A percentile compares a stretch with the other conserved stretches of the same genome.
Conservation (phyloP, 2,797 vertebrate genomes). For the Pseudomugil tenellus region DNA sequence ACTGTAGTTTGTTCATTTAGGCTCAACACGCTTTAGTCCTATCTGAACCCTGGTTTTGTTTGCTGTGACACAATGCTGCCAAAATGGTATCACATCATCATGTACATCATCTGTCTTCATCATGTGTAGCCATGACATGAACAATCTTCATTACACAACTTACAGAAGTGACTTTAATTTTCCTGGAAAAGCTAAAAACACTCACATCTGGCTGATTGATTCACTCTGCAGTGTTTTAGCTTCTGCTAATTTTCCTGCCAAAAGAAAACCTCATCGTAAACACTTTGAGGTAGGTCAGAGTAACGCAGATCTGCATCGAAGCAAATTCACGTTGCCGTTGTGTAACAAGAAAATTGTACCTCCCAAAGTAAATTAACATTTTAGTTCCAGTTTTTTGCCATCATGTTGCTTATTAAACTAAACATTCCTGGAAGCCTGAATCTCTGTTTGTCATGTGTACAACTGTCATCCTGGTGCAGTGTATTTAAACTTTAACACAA, state of each 20-base stretch:
- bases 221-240: background rate
- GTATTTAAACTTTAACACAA: background rate
- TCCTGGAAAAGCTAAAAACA: constrained; percentile 5
- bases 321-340: background rate
- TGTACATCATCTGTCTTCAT: too few relatives aligned
- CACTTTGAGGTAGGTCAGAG: background rate
- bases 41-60: too few relatives aligned
- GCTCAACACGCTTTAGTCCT: too few relatives aligned
- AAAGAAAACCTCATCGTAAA: constrained; percentile 1
- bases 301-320: background rate
- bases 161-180: background rate
- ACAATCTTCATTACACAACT: background rate
- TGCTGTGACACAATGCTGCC: too few relatives aligned
- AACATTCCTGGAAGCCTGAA: background rate
- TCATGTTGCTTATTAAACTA: background rate
- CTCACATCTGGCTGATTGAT: constrained; percentile 8
- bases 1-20: too few relatives aligned
- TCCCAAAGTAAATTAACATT: background rate
- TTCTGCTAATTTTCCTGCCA: constrained; percentile 5
- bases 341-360: background rate
- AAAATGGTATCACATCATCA: too few relatives aligned
- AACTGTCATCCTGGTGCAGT: background rate
- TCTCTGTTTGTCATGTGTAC: constrained; percentile 7
- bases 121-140: background rate
- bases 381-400: constrained; percentile 2